Conservation (phyloP, 1,140 invertebrate genomes). For the Pseudomyrmex gracilis region DNA sequence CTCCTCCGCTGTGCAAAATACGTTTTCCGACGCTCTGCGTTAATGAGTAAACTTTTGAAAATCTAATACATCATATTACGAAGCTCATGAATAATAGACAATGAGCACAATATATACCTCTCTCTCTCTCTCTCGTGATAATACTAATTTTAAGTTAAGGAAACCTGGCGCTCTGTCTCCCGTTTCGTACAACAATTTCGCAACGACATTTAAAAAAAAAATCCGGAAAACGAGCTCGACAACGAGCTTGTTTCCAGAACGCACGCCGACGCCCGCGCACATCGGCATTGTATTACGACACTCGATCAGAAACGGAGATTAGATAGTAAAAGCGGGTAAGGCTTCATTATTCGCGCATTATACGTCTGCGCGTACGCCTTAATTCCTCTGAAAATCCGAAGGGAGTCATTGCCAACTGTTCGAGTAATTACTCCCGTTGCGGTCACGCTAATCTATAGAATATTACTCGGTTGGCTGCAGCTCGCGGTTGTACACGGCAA, state of each 20-base stretch:
- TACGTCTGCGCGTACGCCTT: slow-evolving; percentile 1
- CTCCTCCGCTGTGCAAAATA: slow-evolving; percentile 20
- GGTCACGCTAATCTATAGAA: slow-evolving; percentile 58
- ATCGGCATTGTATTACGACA: too few species aligned
- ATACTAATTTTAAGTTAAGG: background rate
- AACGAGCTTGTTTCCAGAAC: too few species aligned
- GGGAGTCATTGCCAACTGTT: slow-evolving; percentile 39
- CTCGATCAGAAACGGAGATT: background rate
- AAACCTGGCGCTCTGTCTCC: too few species aligned
- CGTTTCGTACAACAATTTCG: too few species aligned
- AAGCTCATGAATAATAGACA: slow-evolving; percentile 16
- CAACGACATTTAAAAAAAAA: too few species aligned
- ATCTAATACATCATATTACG: slow-evolving; percentile 46
- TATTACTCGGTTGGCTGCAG: slow-evolving; percentile 46
- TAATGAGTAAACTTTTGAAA: slow-evolving; percentile 52
- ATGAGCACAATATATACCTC: background rate
- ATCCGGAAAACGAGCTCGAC: too few species aligned
- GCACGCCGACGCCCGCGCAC: too few species aligned
- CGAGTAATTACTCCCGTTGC: slow-evolving; percentile 51
- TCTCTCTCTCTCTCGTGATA: background rate
- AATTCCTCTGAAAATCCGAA: slow-evolving; percentile 48
- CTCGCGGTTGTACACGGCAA: slow-evolving; percentile 38
- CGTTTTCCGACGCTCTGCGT: slow-evolving; percentile 30
- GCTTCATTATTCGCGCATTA: slow-evolving; percentile 12
- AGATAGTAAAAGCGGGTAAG: background rate